Evolutionary conservation across 2,797 vertebrate species (phyloP), one percentile per base, ranked within the genome.

Genomic region (Megaceryle alcyon): DNA sequence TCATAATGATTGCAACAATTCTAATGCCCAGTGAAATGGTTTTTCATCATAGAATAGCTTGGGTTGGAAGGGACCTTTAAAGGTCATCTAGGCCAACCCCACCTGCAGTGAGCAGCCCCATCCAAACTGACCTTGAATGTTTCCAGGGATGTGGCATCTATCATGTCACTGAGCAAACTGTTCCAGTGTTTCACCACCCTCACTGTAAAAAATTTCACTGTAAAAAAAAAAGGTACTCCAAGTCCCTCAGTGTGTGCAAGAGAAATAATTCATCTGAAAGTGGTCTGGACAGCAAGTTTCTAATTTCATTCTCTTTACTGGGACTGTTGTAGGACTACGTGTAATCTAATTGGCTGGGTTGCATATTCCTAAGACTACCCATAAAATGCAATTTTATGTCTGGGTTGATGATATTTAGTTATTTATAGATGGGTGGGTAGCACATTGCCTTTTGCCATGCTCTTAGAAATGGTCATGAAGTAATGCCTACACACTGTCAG

Each of bases 271-370:
- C 80, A 95, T 71, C 33, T 90, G 68, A 39, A 90, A 86, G 39
- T 20, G 31, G 25, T 39, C 64, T 54, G 57, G 77, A 96, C 70
- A 89, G 71, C 26, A 92, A 85, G 68, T 86, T 90, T 90, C 64
- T 96, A 91, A 98, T 94, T 92, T 94, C 65, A 96, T 97, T 97
- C 91, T 64, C 75, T 89, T 71, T 85, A 91, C 68, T 84, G 49
- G 35, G 70, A 94, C 72, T 46, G 18, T 54, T 90, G n/a, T 87
- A 90, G 70, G 72, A 92, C 72, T 82, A 78, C 59, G 81, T 25
- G 31, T 94, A 96, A 96, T 94, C 81, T 48, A 87, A 91, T 95
- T 93, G 59, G 65, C 43, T 69, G 22, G 25, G 46, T 90, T 89
- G 25, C 39, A 26, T 80, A 44, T 82, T 96, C 81, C 46, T 84